Percentiles rank a stretch among this genome's conserved stretches.
phyloP scores from a whole-genome alignment of 2,888 invertebrate genomes.

The Parnassius smintheus region DNA sequence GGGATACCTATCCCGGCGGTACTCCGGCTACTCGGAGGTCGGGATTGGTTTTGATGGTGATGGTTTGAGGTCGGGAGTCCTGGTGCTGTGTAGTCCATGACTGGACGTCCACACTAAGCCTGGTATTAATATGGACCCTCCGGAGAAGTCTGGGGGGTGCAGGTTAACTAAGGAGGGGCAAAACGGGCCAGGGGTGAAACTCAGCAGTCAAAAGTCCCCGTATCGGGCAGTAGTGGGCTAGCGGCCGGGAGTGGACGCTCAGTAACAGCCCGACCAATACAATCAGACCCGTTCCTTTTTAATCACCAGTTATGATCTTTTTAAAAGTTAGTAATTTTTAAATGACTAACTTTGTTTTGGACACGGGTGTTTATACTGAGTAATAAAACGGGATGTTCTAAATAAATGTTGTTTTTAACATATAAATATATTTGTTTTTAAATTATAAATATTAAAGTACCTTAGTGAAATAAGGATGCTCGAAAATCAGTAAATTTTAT shows the following conservation, averaged over 20 bases:
- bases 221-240: conserved; percentile 99
- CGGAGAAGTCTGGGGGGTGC: conserved; percentile 85
- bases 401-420: no score
- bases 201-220: conserved; percentile 99
- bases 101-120: conserved; percentile 98
- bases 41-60: conserved; percentile 82
- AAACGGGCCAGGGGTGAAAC: conserved; percentile 97
- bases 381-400: no score
- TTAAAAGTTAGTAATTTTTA: no score
- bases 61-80: conserved; percentile 92
- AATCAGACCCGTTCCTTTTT: conserved; percentile 73
- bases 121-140: conserved; percentile 97
- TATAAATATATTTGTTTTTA: no score
- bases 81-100: conserved; percentile 80
- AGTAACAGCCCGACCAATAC: conserved; percentile 88
- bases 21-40: conserved; percentile 89
- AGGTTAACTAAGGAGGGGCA: conserved; percentile 12
- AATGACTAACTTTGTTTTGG: no score
- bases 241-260: conserved; percentile 97
- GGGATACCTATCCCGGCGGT: conserved; percentile 30
- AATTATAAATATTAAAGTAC: no score
- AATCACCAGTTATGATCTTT: no score
- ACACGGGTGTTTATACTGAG: no score
- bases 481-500: no score
- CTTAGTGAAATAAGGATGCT: no score